A percentile compares a stretch with the other conserved stretches of the same genome.
Evolutionary conservation across 2,888 invertebrate species (phyloP).

Genomic region (Drosophila algonquin): DNA sequence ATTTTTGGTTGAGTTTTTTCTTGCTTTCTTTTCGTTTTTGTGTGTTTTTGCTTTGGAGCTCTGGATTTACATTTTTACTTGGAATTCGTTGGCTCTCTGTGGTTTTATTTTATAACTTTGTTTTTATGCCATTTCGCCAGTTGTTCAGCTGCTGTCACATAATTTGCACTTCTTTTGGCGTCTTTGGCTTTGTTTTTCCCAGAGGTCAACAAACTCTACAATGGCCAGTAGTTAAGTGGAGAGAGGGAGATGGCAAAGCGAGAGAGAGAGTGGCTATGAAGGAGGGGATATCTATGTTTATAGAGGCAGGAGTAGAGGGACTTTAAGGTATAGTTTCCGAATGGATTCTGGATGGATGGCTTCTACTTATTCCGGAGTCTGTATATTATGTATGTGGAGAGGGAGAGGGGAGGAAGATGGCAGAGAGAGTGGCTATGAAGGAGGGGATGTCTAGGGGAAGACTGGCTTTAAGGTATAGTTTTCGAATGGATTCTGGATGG

Average conservation of each 20-base stretch:
- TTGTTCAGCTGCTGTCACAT: constrained; percentile 64
- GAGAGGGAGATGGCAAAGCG: not conserved
- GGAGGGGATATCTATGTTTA: not conserved
- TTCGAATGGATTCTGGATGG: not conserved
- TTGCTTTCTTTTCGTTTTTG: constrained; percentile 40
- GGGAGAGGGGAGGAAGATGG: too few species aligned
- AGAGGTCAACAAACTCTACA: constrained; percentile 57
- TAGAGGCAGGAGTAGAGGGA: too few species aligned
- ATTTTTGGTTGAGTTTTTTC: constrained; percentile 50
- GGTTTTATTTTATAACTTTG: constrained; percentile 70
- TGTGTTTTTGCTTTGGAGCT: constrained; percentile 12
- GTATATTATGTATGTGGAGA: not conserved
- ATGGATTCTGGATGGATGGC: not conserved
- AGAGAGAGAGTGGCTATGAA: too few species aligned
- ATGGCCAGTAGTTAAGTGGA: constrained; percentile 9
- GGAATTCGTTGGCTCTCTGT: constrained; percentile 21
- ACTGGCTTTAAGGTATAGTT: not conserved
- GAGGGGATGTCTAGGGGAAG: not conserved
- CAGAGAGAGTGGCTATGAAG: not conserved
- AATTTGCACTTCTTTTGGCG: constrained; percentile 54
- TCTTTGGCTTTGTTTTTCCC: constrained; percentile 26
- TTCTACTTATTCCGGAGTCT: not conserved
- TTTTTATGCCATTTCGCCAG: constrained; percentile 64
- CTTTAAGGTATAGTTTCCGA: not conserved
- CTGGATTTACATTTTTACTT: constrained; percentile 29